phyloP scores from a whole-genome alignment of 2,888 invertebrate genomes.

The Epirrhoe alternata region DNA sequence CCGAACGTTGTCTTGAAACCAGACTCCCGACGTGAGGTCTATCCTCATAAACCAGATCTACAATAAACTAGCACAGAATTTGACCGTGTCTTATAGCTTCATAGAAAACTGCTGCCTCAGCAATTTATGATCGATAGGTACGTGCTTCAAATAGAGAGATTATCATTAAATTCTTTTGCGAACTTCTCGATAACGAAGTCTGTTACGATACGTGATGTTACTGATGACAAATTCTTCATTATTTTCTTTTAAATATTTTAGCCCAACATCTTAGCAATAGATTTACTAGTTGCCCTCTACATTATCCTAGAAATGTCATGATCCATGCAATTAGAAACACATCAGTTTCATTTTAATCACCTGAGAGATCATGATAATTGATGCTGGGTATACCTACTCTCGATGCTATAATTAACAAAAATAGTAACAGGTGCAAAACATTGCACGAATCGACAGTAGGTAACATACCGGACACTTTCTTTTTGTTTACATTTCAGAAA shows the following conservation, averaged over 20 bases:
- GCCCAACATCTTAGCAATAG: background rate
- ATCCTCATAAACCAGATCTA: slow-evolving; percentile 19
- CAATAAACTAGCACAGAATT: slow-evolving; percentile 28
- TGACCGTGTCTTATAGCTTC: slow-evolving; percentile 29
- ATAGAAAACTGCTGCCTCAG: slow-evolving; percentile 40
- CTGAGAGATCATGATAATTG: slow-evolving; percentile 11
- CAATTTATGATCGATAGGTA: slow-evolving; percentile 38
- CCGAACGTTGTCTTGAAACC: slow-evolving; percentile 3
- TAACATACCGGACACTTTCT: background rate
- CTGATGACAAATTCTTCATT: slow-evolving; percentile 4
- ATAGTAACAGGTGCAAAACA: background rate
- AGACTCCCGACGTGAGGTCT: slow-evolving; percentile 10
- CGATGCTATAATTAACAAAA: background rate
- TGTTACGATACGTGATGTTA: slow-evolving; percentile 33
- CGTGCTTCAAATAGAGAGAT: slow-evolving; percentile 46
- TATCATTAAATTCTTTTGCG: slow-evolving; percentile 44
- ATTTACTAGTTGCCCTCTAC: background rate
- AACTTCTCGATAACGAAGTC: slow-evolving; percentile 32
- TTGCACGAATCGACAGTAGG: background rate
- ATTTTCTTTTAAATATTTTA: background rate
- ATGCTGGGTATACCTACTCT: slow-evolving; percentile 4
- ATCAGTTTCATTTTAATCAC: slow-evolving; percentile 24
- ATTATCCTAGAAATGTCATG: slow-evolving; percentile 13
- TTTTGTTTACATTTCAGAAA: background rate
- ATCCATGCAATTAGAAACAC: slow-evolving; percentile 17